Evolutionary conservation across 2,113 vertebrate genomes (phyloP), one percentile per base, ranked within the genome.

Genomic region (Salvelinus namaycush): DNA sequence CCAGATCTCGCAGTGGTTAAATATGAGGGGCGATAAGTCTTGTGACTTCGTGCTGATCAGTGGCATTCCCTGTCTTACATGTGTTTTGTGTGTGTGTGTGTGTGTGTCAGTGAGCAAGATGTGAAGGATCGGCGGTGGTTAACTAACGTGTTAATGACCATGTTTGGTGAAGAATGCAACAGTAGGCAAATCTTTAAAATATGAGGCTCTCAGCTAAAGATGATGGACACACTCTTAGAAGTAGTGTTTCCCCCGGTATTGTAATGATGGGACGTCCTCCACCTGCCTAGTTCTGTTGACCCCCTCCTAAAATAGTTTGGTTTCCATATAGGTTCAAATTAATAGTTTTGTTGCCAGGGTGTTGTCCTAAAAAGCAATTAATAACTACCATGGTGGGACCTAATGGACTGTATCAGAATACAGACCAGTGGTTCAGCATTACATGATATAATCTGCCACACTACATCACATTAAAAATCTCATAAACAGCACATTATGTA

Each of bases 41-140:
- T 60, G 66, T 84, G 84, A 89, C 87, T 88, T 84, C 84, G 78
- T 88, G 83, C 87, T 87, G 87, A 89, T 89, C 83, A 74, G 78
- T 62, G 49, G 72, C 82, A 87, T 87, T 84, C 80, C n/a, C 70
- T 49, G 54, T 65, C 51, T 76, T 81, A 68, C 73, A 77, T 82
- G 76, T 78, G 74, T 77, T 80, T 12, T 44, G 8, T 44, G 39
- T 34, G 31, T 34, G 31, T 6, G 27, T 27, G 27, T 34, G 31
- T 34, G 31, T 34, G 31, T 34, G 4, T 34, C 13, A 49, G 48
- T 39, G 44, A 51, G 64, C 7, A 49, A 65, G 64, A 77, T 68
- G 68, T 72, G 51, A 73, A 48, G 29, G 22, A 70, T 24, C 24
- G 34, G 44, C 69, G 22, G 39, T 66, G 24, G 57, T 69, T 8